phyloP scores from a whole-genome alignment of 1,140 invertebrate genomes.

The Harpegnathos saltator region DNA sequence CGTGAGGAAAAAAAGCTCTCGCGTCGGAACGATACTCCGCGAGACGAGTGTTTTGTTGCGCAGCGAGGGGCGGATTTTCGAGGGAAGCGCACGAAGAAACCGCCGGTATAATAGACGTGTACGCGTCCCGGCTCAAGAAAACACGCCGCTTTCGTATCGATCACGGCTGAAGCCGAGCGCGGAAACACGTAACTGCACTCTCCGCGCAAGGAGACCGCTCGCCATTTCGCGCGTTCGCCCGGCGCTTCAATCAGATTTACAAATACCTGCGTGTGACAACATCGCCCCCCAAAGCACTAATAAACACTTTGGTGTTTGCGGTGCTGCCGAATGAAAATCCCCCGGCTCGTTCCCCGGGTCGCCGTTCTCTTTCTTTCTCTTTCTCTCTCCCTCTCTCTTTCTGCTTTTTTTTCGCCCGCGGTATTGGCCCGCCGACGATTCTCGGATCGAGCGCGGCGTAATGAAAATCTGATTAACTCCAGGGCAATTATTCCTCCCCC shows the following conservation, averaged over 20 bases:
- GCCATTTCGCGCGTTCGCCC: conserved; percentile 22
- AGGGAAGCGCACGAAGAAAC: conserved; percentile 3
- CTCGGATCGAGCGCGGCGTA: conserved; percentile 31
- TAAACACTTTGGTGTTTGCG: conserved; percentile 47
- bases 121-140: conserved; percentile 16
- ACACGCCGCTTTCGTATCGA: conserved; percentile 51
- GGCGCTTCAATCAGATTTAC: conserved; percentile 57
- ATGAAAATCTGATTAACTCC: conserved; percentile 71
- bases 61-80: background rate
- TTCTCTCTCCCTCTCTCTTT: too few relatives aligned
- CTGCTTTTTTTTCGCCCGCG: conserved; percentile 8
- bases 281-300: conserved; percentile 51
- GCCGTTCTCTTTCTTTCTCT: too few relatives aligned
- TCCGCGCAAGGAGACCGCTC: conserved; percentile 40
- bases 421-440: conserved; percentile 59
- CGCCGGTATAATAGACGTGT: conserved; percentile 36
- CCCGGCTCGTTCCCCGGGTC: conserved; percentile 36
- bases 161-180: conserved; percentile 40
- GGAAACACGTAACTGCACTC: conserved; percentile 59
- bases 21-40: background rate
- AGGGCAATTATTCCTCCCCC: conserved; percentile 64
- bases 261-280: conserved; percentile 57
- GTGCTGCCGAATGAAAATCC: conserved; percentile 48
- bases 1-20: background rate
- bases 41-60: background rate